These are phyloP conservation scores for Poecilia latipinna DNA, from an alignment of 2,113 vertebrate species.

Conservation along the genomic window DNA sequence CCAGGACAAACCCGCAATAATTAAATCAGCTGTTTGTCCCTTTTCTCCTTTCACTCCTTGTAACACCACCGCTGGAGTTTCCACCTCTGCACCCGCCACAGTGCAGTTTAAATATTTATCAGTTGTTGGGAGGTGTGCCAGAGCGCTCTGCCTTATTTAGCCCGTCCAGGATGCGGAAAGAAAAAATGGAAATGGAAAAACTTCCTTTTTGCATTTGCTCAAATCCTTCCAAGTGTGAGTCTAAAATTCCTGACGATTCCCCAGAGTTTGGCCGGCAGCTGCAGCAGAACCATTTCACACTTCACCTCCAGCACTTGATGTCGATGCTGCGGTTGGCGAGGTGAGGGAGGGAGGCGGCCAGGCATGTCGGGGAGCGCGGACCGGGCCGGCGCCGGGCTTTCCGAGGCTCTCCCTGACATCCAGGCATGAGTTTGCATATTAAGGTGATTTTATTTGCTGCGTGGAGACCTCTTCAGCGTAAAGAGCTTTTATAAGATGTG, in stretches of 20 bases:
- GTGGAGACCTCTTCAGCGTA: background rate
- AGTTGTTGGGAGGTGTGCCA: background rate
- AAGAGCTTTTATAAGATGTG: background rate
- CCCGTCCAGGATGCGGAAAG: conserved; percentile 32
- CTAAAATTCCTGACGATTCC: conserved; percentile 18
- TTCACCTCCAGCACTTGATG: conserved; percentile 26
- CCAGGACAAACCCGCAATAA: background rate
- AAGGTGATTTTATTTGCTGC: background rate
- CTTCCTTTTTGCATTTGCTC: conserved; percentile 12
- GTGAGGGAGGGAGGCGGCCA: conserved; percentile 3
- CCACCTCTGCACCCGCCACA: background rate
- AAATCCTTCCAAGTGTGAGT: conserved; percentile 30
- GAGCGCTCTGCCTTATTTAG: background rate
- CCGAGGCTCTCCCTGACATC: background rate
- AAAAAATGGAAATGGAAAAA: conserved; percentile 49
- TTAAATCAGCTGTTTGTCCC: background rate
- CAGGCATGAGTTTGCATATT: background rate
- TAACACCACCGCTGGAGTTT: conserved; percentile 7
- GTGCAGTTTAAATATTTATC: conserved; percentile 43
- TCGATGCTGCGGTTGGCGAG: conserved; percentile 18
- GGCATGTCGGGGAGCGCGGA: background rate
- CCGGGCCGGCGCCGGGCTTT: background rate
- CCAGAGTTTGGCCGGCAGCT: background rate
- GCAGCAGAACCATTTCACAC: conserved; percentile 32
- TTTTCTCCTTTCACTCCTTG: background rate